Base-by-base conservation (phyloP, 2,888 invertebrate genomes). In the Diaphora mendica region DNA sequence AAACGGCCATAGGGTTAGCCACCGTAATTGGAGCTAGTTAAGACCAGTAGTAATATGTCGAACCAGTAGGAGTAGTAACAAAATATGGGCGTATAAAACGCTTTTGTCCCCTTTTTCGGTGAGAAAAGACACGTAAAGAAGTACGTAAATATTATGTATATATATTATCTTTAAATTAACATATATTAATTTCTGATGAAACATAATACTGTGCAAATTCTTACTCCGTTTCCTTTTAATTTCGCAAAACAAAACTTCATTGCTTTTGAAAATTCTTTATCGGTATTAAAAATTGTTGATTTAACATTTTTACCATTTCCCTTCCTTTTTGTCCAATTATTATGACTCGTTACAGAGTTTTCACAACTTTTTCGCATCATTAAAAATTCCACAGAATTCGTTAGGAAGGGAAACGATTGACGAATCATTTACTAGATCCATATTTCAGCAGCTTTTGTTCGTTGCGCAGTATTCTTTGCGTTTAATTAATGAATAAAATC, bases 351-450 rank as follows among this genome's bases (percentile, higher is more conserved):
- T 71, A 33, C 39, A 35, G 33, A 65, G 65, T 62, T 82, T 76
- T 65, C 35, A 70, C 33, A 76, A 74, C 68, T 82, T 83, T 74
- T 77, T 68, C 30, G 66, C 73, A 70, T 83, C 83, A 77, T 82
- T 82, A 82, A 75, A 83, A 78, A 76, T 71, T 73, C 59, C 66
- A 71, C 51, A 72, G 69, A 66, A 78, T 83, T 81, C 78, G 67
- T 83, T 83, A 71, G 59, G 68, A 69, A 75, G 42, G 72, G 44
- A 68, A 75, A 13, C 48, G 70, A 80, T 77, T 78, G 83, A 80
- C 80, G 74, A 77, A 76, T 80, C 80, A 71, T 67, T 65, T 26
- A 44, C 48, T 68, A 55, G 39, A 75, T 69, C 35, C 44, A 65
- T 20, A 48, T 69, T 67, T 74, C 72, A 55, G 73, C 66, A 26